A percentile compares a stretch with the other conserved stretches of the same genome.
These are phyloP conservation scores for Pantherophis guttatus DNA, from an alignment of 2,113 vertebrate genomes.

Conservation along the genomic window DNA sequence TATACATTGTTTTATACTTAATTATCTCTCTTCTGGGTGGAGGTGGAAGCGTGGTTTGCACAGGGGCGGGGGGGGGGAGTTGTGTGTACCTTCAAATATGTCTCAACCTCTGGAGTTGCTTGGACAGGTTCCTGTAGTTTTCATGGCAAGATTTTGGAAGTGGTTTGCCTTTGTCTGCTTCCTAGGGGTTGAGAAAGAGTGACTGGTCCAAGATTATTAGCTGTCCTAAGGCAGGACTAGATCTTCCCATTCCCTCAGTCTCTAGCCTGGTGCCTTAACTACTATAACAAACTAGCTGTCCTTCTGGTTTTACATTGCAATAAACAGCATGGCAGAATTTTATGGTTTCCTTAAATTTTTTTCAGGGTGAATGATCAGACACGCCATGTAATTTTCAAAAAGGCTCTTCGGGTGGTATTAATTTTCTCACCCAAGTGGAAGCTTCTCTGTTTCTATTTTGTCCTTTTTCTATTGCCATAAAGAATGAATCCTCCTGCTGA, in stretches of 20 bases:
- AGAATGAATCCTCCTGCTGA: not conserved
- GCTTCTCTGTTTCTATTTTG: not conserved
- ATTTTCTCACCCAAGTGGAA: not conserved
- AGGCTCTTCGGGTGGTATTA: conserved; percentile 1
- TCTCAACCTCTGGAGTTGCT: not conserved
- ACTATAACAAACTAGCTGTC: not conserved
- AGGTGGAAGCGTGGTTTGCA: not conserved
- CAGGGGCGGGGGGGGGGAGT: not conserved
- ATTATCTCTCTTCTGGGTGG: not conserved
- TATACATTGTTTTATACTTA: not conserved
- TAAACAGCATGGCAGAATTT: not conserved
- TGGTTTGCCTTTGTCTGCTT: not conserved
- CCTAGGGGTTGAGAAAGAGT: not conserved
- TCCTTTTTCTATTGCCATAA: not conserved
- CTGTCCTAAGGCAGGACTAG: not conserved
- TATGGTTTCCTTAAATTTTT: not conserved
- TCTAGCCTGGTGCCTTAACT: not conserved
- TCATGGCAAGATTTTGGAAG: not conserved
- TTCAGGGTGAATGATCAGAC: not conserved
- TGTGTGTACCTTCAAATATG: not conserved
- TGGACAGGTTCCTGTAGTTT: not conserved
- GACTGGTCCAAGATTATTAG: not conserved
- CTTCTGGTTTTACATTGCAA: not conserved
- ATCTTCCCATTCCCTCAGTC: not conserved
- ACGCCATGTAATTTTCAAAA: not conserved